Evolutionary conservation across 1,140 invertebrate species (phyloP), one percentile per base, ranked within the genome.

Genomic region (Drosophila elegans): DNA sequence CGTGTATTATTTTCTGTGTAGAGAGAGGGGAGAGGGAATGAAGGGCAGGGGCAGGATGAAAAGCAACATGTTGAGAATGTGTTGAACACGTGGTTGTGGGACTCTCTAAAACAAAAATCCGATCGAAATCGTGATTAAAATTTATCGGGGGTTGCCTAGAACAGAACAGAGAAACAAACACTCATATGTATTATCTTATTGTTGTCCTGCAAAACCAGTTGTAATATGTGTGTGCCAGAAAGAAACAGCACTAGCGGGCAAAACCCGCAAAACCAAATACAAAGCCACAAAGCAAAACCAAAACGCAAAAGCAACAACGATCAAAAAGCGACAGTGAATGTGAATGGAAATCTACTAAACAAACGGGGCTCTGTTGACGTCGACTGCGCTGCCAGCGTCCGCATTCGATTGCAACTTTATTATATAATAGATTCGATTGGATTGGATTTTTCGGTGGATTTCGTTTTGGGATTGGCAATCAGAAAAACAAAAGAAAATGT

Each of bases 361-460:
- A 78, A 86, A 82, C 80, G 48, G 51, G 32, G 57, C 72, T 25
- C 72, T 49, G 54, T 12, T 16, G 46, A 32, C 59, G 72, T 42
- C 32, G n/a, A 39, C 44, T 29, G 42, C 67, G 34, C 48, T 51
- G 60, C 59, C 41, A 63, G 25, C 68, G 68, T 69, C 56, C 59
- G 21, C 38, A 56, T 38, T 56, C 25, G 59, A 53, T 54, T 69
- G 83, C 84, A 64, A 77, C 79, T 89, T 80, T 69, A 86, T 86
- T 86, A 86, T 86, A 86, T 86, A 86, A 86, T 86, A 86, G 83
- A 86, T 88, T 86, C 82, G 82, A 86, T 86, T 88, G 83, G 82
- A 86, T 86, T 88, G 83, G 66, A 78, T 82, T 80, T 66, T 67
- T 69, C 48, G 44, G 59, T 74, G 63, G 49, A 55, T 71, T 80